phyloP scores from a whole-genome alignment of 2,113 vertebrate genomes.

The Paramormyrops kingsleyae region DNA sequence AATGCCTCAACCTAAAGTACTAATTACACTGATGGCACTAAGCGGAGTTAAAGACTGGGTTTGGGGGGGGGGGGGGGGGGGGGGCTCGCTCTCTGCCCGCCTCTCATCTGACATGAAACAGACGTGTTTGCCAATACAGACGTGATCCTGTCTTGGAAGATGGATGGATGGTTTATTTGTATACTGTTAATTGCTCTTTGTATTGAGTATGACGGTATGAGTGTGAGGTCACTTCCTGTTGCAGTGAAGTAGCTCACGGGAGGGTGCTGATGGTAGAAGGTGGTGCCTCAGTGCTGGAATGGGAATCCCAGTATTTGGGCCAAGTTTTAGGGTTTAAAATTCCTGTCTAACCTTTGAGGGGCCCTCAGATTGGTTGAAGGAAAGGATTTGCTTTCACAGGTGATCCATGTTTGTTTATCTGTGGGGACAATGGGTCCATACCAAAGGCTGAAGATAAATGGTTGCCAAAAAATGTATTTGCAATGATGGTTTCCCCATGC shows the following conservation, averaged over 20 bases:
- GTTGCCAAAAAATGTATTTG: not conserved
- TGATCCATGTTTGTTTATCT: not conserved
- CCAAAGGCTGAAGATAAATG: not conserved
- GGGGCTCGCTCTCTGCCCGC: conserved; percentile 11
- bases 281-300: not conserved
- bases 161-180: not conserved
- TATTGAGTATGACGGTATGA: not conserved
- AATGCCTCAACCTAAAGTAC: conserved; percentile 23
- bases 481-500: not conserved
- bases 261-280: not conserved
- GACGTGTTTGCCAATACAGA: conserved; percentile 41
- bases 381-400: not conserved
- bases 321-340: not conserved
- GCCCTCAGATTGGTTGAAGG: not conserved
- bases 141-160: not conserved
- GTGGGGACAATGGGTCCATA: not conserved
- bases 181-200: not conserved
- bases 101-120: conserved; percentile 18
- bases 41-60: conserved; percentile 23
- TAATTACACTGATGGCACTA: conserved; percentile 39
- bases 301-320: not conserved
- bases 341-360: not conserved
- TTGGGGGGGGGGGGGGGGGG: conserved; percentile 40
- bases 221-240: not conserved
- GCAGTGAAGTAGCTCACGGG: not conserved